Percentiles rank a stretch among this genome's conserved stretches.
These are phyloP conservation scores for Parazoanthus atlanticus DNA, from an alignment of 92 coral and sea anemone genomes.

Conservation along the genomic window DNA sequence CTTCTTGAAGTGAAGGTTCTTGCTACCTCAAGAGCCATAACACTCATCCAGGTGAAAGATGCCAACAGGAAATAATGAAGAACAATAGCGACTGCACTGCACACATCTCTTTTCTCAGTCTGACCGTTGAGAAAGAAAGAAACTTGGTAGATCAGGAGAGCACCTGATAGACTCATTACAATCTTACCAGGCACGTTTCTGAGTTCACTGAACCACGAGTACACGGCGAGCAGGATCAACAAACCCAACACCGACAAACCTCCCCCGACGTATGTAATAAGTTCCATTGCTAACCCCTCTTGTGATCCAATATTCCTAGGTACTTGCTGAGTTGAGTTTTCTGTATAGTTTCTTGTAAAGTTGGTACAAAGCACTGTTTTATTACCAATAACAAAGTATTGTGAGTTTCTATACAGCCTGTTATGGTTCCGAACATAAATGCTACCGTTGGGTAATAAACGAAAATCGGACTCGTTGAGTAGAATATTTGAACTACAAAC, in stretches of 20 bases:
- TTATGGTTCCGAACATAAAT: not conserved
- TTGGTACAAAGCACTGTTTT: not conserved
- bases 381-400: not conserved
- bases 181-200: slow-evolving; percentile 44
- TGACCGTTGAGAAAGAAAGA: slow-evolving; percentile 25
- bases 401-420: not conserved
- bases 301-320: not conserved
- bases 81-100: slow-evolving; percentile 25
- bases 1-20: slow-evolving; percentile 41
- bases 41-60: slow-evolving; percentile 40
- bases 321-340: not conserved
- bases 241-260: slow-evolving; percentile 4
- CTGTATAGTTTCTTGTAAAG: not conserved
- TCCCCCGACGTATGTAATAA: not conserved
- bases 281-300: no score
- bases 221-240: slow-evolving; percentile 23
- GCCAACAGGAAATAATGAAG: slow-evolving; percentile 36
- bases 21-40: slow-evolving; percentile 38
- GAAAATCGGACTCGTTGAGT: not conserved
- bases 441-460: not conserved
- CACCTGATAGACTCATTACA: slow-evolving; percentile 11
- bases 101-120: slow-evolving; percentile 27
- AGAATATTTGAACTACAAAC: not conserved
- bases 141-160: slow-evolving; percentile 26
- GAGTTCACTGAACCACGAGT: slow-evolving; percentile 28